Percentiles rank a stretch among this genome's conserved stretches.
Evolutionary conservation across 2,888 invertebrate genomes (phyloP).

Genomic region (Keiferia lycopersicella): DNA sequence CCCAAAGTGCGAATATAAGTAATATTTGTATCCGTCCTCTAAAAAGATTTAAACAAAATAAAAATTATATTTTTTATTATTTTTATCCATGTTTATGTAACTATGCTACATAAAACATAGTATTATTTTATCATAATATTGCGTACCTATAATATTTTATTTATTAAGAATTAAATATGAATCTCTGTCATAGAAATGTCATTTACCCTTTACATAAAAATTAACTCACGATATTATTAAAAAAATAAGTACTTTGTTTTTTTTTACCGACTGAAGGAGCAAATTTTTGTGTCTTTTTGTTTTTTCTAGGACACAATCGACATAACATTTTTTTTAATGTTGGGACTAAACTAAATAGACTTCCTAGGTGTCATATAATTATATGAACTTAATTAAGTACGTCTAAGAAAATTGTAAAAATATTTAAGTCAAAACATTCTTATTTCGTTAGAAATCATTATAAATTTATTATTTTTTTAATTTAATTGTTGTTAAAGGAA

Average conservation of each 20-base stretch:
- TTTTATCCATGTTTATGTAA: neutral
- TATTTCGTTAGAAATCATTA: conserved; percentile 18
- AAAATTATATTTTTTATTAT: neutral
- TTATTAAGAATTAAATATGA: neutral
- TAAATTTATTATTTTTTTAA: conserved; percentile 24
- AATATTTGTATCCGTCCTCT: conserved; percentile 38
- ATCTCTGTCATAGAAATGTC: neutral
- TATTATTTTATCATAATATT: neutral
- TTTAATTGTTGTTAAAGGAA: conserved; percentile 29
- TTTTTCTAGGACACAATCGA: neutral
- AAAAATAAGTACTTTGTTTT: too few relatives aligned
- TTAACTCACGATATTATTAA: too few relatives aligned
- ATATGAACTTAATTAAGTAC: too few relatives aligned
- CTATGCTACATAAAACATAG: neutral
- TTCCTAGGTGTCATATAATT: conserved; percentile 22
- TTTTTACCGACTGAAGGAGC: too few relatives aligned
- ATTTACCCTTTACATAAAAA: too few relatives aligned
- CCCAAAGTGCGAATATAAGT: conserved; percentile 45
- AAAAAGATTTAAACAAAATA: neutral
- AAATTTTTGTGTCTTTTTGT: neutral
- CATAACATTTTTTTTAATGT: neutral
- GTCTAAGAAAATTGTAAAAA: conserved; percentile 20
- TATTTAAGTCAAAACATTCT: conserved; percentile 12
- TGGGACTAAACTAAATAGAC: conserved; percentile 6
- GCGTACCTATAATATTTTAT: neutral